A percentile compares a stretch with the other conserved stretches of the same genome.
Conservation (phyloP, 1,140 invertebrate species). For the Varroa destructor region DNA sequence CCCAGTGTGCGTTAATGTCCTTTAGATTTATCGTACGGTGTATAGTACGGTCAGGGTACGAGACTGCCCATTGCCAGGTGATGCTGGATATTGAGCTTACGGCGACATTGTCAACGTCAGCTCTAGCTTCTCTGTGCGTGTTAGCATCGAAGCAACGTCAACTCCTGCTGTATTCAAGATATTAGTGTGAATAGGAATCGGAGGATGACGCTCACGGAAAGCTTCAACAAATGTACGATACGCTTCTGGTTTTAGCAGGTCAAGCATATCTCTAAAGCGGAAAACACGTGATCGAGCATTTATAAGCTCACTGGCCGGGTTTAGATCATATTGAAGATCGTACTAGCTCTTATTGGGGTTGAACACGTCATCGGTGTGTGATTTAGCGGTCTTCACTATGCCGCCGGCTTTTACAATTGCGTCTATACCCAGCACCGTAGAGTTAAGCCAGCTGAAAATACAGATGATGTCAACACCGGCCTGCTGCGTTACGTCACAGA, state of each 20-base stretch:
- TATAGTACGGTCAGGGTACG: conserved; percentile 64
- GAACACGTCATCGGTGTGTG: conserved; percentile 94
- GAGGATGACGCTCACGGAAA: conserved; percentile 78
- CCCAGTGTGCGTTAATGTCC: conserved; percentile 90
- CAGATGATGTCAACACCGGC: conserved; percentile 97
- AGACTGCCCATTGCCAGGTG: conserved; percentile 87
- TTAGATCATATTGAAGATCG: conserved; percentile 83
- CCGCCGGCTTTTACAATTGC: conserved; percentile 93
- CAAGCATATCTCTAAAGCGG: conserved; percentile 97
- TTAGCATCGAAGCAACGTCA: conserved; percentile 83
- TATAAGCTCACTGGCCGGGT: conserved; percentile 82
- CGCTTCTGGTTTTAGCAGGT: conserved; percentile 81
- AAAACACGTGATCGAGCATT: conserved; percentile 95
- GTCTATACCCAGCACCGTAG: conserved; percentile 93
- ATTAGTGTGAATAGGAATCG: conserved; percentile 93
- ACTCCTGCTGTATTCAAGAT: conserved; percentile 95
- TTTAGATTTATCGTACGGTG: conserved; percentile 52
- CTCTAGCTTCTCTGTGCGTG: conserved; percentile 76
- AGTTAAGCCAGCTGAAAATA: conserved; percentile 97
- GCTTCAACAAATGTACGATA: conserved; percentile 70
- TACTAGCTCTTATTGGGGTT: conserved; percentile 83
- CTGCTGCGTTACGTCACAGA: conserved; percentile 84
- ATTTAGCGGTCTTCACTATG: conserved; percentile 92
- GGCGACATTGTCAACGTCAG: conserved; percentile 94
- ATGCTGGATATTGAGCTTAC: conserved; percentile 89